Conservation (phyloP, 2,888 invertebrate genomes). For the Timema cristinae region DNA sequence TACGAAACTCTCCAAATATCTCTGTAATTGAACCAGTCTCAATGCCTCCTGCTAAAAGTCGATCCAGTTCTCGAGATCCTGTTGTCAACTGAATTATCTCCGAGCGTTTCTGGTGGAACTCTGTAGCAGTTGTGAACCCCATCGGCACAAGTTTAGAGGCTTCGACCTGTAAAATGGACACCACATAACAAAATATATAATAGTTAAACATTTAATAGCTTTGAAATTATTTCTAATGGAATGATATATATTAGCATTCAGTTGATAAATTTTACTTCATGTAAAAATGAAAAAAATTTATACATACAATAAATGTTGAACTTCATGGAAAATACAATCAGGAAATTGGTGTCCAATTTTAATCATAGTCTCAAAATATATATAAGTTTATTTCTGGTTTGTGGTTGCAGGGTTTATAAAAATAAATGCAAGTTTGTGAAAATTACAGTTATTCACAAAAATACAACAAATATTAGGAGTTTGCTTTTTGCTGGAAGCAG, state of each 20-base stretch:
- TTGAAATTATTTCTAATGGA: background rate
- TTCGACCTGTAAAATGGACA: slow-evolving; percentile 54
- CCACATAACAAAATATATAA: background rate
- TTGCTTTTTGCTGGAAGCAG: no score
- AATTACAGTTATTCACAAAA: no score
- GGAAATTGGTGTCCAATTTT: no score
- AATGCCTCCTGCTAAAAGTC: slow-evolving; percentile 89
- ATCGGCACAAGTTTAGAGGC: slow-evolving; percentile 92
- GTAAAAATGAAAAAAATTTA: background rate
- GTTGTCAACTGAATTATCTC: slow-evolving; percentile 95
- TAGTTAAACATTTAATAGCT: background rate
- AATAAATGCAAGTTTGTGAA: no score
- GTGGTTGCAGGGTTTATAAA: no score
- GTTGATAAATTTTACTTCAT: background rate
- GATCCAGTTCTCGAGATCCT: slow-evolving; percentile 90
- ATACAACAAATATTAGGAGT: no score
- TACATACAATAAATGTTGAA: background rate
- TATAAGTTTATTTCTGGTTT: no score
- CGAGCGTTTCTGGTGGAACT: slow-evolving; percentile 90
- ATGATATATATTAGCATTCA: no score
- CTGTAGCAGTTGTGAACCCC: slow-evolving; percentile 97
- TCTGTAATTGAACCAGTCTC: slow-evolving; percentile 99
- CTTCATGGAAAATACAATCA: no score
- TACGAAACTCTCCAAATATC: slow-evolving; percentile 96
- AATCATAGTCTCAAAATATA: no score